Evolutionary conservation across 2,888 invertebrate species (phyloP), one percentile per base, ranked within the genome.

Genomic region (Matsumyia berberina): DNA sequence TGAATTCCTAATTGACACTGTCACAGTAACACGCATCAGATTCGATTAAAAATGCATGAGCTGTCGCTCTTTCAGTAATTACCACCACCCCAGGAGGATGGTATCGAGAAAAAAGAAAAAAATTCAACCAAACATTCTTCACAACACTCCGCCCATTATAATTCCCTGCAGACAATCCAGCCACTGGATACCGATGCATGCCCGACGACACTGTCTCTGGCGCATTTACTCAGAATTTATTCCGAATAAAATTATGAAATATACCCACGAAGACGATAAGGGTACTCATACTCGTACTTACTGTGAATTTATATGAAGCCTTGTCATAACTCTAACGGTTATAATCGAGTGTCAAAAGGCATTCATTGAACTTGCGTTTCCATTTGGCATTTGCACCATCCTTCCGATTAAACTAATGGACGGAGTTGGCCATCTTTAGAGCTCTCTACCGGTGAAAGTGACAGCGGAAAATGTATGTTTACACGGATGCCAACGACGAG

Each of bases 21-120:
- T 33, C 11, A 57, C 62, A 49, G 11, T 33, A 17, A 46, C 53
- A 53, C 72, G 33, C 46, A 58, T 55, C 60, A 44, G n/a, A 44
- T 5, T 53, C 31, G 24, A 74, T 69, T 83, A 57, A 57, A 69
- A 69, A 83, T 83, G 49, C 83, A 83, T 69, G n/a, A 74, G 57
- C 29, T 69, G 83, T 79, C 51, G 73, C 55, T 67, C 62, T 74
- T 78, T 67, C 69, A 79, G 83, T 79, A 83, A 83, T 83, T 83
- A 83, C 83, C 83, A 64, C 83, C 73, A 35, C 55, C 78, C 55
- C 78, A 72, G 42, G 57, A 64, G 62, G 62, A 42, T 39, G 51
- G 17, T 39, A 19, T 46, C 69, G 11, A 44, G 39, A 17, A 49
- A 46, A 69, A 66, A 64, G 11, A 44, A 33, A 17, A 49, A 46